phyloP scores from a whole-genome alignment of 1,140 invertebrate species.

The Aphelinus certus region DNA sequence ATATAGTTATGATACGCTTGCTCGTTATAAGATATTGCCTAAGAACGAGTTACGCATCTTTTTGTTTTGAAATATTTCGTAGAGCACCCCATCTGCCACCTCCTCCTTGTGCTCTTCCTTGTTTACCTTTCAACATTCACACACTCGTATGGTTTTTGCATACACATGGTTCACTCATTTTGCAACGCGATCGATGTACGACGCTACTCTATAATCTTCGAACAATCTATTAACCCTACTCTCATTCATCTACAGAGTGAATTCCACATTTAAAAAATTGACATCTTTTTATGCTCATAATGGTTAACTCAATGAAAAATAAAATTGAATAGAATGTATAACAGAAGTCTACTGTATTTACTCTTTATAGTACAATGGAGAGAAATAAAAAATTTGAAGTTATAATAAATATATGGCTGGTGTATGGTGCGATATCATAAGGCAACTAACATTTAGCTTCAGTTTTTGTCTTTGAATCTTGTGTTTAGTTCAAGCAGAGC shows the following conservation, averaged over 20 bases:
- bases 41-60: conserved; percentile 11
- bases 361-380: neutral
- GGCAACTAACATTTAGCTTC: conserved; percentile 59
- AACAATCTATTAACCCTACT: conserved; percentile 18
- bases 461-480: conserved; percentile 48
- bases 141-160: conserved; percentile 4
- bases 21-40: conserved; percentile 31
- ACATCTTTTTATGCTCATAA: no score
- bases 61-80: conserved; percentile 46
- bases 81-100: conserved; percentile 58
- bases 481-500: conserved; percentile 21
- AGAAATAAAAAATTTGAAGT: conserved; percentile 14
- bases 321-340: neutral
- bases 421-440: conserved; percentile 51
- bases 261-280: no score
- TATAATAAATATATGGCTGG: conserved; percentile 4
- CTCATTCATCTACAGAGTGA: no score
- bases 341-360: neutral
- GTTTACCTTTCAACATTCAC: conserved; percentile 36
- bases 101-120: conserved; percentile 46
- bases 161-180: neutral
- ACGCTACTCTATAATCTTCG: conserved; percentile 43
- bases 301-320: neutral
- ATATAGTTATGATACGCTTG: conserved; percentile 1
- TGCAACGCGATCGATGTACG: neutral